A percentile compares a stretch with the other conserved stretches of the same genome.
phyloP scores from a whole-genome alignment of 2,888 invertebrate genomes.

The Ophioninae sp. region DNA sequence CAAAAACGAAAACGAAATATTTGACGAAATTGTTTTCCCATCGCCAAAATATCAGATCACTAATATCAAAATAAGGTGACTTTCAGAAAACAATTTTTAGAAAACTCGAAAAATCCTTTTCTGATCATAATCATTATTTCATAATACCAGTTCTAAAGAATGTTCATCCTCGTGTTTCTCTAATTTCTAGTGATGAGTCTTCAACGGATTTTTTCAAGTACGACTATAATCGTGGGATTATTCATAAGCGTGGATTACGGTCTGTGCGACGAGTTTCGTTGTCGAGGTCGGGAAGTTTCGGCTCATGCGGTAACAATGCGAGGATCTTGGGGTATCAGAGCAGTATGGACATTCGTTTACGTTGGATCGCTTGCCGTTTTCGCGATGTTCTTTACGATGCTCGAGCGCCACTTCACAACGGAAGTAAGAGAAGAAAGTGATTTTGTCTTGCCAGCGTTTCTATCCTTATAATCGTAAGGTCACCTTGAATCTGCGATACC shows the following conservation, averaged over 20 bases:
- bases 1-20: too few species aligned
- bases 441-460: conserved; percentile 56
- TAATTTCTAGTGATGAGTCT: conserved; percentile 83
- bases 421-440: conserved; percentile 76
- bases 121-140: neutral
- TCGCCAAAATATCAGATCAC: too few species aligned
- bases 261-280: conserved; percentile 84
- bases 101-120: neutral
- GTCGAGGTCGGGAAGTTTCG: conserved; percentile 81
- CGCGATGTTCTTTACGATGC: conserved; percentile 82
- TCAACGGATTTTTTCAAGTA: conserved; percentile 84
- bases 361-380: conserved; percentile 82
- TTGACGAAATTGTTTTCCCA: too few species aligned
- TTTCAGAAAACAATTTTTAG: too few species aligned
- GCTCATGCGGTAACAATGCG: conserved; percentile 71
- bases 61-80: too few species aligned
- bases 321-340: conserved; percentile 82
- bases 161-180: neutral
- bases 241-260: conserved; percentile 85
- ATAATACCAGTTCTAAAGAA: too few species aligned
- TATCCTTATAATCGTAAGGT: too few species aligned
- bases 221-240: conserved; percentile 84
- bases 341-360: conserved; percentile 83
- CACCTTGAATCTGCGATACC: too few species aligned
- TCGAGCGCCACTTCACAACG: conserved; percentile 80